Conservation (phyloP, 2,797 vertebrate genomes). For the Ispidina picta region DNA sequence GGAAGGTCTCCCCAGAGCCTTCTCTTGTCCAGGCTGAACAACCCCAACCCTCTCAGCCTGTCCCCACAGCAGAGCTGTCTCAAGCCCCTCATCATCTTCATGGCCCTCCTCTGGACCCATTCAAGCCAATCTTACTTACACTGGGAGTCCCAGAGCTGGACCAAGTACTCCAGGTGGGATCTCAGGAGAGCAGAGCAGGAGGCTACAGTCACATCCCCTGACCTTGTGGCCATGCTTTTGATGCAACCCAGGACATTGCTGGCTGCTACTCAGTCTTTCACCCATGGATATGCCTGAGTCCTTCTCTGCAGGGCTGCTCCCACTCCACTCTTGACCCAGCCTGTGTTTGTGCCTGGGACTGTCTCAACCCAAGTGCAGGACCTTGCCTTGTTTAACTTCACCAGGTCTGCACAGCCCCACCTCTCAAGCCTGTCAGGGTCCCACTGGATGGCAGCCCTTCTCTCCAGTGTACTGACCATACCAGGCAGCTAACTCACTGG, state of each 20-base stretch:
- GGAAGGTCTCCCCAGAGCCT: neutral
- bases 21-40: neutral
- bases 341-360: neutral
- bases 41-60: neutral
- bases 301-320: neutral
- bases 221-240: neutral
- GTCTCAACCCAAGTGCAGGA: neutral
- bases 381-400: neutral
- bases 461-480: neutral
- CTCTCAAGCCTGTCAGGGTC: neutral
- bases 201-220: neutral
- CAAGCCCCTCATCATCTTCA: neutral
- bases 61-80: neutral
- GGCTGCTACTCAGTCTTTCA: neutral
- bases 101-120: neutral
- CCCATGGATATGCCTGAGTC: neutral
- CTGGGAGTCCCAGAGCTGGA: neutral
- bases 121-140: neutral
- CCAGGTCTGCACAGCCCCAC: neutral
- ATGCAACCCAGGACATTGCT: neutral
- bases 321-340: neutral
- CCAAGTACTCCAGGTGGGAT: neutral
- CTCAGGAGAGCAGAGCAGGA: neutral
- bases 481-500: neutral
- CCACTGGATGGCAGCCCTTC: neutral